Evolutionary conservation across 2,797 vertebrate genomes (phyloP).

Genomic region (Amniataba percoides): DNA sequence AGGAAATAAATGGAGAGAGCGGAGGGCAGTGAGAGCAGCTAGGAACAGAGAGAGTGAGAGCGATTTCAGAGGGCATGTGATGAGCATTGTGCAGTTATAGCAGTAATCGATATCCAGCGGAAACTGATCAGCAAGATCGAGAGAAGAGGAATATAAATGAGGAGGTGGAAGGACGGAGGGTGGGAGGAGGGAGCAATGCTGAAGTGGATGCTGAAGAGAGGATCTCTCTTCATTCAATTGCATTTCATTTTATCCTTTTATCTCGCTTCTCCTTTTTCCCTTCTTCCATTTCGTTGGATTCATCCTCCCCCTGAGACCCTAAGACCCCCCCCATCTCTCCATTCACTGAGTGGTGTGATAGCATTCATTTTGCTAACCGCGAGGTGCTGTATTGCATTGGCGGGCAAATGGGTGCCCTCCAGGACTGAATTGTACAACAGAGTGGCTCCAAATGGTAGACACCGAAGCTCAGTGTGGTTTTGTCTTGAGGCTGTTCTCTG

Average conservation of each 20-base stretch:
- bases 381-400: constrained; percentile 49
- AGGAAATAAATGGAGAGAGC: constrained; percentile 28
- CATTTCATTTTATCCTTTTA: constrained; percentile 43
- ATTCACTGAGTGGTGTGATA: constrained; percentile 46
- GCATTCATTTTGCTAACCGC: constrained; percentile 57
- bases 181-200: constrained; percentile 8
- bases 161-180: constrained; percentile 30
- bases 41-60: constrained; percentile 23
- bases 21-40: constrained; percentile 23
- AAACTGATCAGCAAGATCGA: constrained; percentile 74
- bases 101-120: constrained; percentile 73
- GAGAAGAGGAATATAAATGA: constrained; percentile 60
- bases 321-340: constrained; percentile 7
- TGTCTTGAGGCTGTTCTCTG: constrained; percentile 44
- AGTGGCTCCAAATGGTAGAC: constrained; percentile 58
- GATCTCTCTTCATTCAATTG: constrained; percentile 16
- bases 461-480: constrained; percentile 40
- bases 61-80: constrained; percentile 57
- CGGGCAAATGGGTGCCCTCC: constrained; percentile 62
- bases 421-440: constrained; percentile 46
- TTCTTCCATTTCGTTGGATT: constrained; percentile 26
- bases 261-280: not conserved
- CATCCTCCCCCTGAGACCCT: constrained; percentile 16
- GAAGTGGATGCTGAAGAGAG: constrained; percentile 24
- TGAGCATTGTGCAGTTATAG: constrained; percentile 66